Base-by-base conservation (phyloP, 2,888 invertebrate genomes). In the Hedya salicella region DNA sequence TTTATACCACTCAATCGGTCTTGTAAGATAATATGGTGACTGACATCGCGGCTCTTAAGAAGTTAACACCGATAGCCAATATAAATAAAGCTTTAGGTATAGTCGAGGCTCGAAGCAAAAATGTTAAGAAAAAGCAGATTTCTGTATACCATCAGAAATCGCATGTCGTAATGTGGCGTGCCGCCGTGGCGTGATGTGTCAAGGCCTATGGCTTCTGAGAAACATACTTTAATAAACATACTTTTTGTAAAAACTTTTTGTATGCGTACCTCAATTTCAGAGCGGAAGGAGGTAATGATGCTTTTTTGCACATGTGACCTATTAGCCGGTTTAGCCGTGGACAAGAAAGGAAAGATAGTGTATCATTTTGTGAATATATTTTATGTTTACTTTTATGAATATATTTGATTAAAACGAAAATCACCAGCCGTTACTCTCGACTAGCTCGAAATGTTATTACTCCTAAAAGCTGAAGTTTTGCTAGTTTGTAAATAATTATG, bases 191-290 rank as follows among this genome's bases (percentile, higher is more conserved):
- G 48, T 48, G 48, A 48, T 48, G 48, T 48, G 48, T 48, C 48
- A 48, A 48, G 48, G 36, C 32, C 32, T 9, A 9, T 32, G 32
- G 46, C 48, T 48, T 21, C 48, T 48, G 21, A 21, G 48, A 48
- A 48, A 48, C 19, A 48, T 48, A 48, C 48, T 48, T 48, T 48
- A 21, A 48, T 48, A 48, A 48, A 48, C 48, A 48, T 48, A 36
- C 9, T 48, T 48, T 48, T 48, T 48, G 6, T 48, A 13, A 19
- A 1, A 3, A 11, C 1, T 21, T 48, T 21, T 48, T 19, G 46
- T 46, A 19, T 1, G 19, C 46, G 36, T 5, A 48, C 48, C 48
- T 48, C 17, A 48, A 48, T 48, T 48, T 48, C 48, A 16, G 21
- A 48, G 21, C 48, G 48, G 48, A 48, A 48, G 48, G 21, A 21